A percentile compares a stretch with the other conserved stretches of the same genome.
phyloP scores from a whole-genome alignment of 2,113 vertebrate genomes.

The Platysteira castanea region DNA sequence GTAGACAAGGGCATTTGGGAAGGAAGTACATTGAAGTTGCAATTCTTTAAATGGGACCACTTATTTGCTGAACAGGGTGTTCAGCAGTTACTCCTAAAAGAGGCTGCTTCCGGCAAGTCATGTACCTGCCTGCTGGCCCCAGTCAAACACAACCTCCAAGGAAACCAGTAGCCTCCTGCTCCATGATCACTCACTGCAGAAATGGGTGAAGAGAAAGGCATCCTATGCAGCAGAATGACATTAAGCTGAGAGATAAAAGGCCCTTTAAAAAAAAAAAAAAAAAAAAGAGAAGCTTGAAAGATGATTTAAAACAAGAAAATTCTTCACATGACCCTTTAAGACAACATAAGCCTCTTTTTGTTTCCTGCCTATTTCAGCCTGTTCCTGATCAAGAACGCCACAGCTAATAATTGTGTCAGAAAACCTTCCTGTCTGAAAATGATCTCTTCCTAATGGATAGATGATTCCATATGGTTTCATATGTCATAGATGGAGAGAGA shows the following conservation, averaged over 20 bases:
- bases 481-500: constrained; percentile 49
- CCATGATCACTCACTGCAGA: background rate
- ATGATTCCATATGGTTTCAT: constrained; percentile 60
- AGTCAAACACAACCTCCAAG: background rate
- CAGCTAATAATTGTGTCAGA: constrained; percentile 57
- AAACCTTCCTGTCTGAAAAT: constrained; percentile 55
- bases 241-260: constrained; percentile 30
- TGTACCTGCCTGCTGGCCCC: background rate
- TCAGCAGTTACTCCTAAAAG: background rate
- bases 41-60: background rate
- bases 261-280: background rate
- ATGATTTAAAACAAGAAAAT: constrained; percentile 1
- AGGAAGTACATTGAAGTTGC: background rate
- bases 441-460: constrained; percentile 65
- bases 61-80: background rate
- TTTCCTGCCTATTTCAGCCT: constrained; percentile 5
- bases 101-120: background rate
- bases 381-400: constrained; percentile 1
- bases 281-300: background rate
- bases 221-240: background rate
- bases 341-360: background rate
- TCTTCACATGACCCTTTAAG: constrained; percentile 22
- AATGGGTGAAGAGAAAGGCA: background rate
- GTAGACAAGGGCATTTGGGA: background rate
- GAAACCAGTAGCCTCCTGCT: background rate